These are phyloP conservation scores for Limnephilus marmoratus DNA, from an alignment of 2,888 invertebrate species.

Conservation along the genomic window DNA sequence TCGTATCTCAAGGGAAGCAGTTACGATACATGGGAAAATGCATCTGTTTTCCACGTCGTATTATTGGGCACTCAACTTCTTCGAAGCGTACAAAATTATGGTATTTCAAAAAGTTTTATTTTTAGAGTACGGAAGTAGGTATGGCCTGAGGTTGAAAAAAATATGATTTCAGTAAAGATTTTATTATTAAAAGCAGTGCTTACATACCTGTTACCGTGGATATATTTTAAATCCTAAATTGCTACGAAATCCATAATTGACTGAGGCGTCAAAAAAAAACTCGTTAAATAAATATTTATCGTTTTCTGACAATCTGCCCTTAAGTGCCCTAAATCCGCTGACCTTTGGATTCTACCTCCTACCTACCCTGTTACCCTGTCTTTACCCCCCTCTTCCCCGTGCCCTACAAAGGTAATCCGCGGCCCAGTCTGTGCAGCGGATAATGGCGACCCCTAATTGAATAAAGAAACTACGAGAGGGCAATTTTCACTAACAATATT, in stretches of 20 bases:
- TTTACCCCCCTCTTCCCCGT: neutral
- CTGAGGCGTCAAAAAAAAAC: neutral
- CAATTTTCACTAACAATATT: neutral
- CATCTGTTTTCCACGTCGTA: too few species aligned
- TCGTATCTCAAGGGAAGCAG: too few species aligned
- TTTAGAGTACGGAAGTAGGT: too few species aligned
- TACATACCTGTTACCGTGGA: neutral
- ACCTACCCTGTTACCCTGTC: neutral
- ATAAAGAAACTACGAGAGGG: slow-evolving; percentile 15
- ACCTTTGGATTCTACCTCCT: neutral
- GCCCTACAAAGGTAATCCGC: neutral
- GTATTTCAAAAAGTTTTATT: neutral
- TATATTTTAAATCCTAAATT: neutral
- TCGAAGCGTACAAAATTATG: neutral
- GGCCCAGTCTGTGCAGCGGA: slow-evolving; percentile 24
- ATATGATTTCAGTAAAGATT: neutral
- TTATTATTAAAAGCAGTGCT: neutral
- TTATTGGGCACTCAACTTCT: neutral
- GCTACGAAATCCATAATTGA: neutral
- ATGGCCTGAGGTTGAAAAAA: too few species aligned
- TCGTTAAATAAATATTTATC: neutral
- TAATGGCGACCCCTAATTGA: slow-evolving; percentile 27
- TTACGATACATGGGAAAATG: too few species aligned
- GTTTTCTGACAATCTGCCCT: neutral
- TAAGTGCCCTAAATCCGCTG: neutral